Base-by-base conservation (phyloP, 2,888 invertebrate genomes). In the Poecilus cupreus region DNA sequence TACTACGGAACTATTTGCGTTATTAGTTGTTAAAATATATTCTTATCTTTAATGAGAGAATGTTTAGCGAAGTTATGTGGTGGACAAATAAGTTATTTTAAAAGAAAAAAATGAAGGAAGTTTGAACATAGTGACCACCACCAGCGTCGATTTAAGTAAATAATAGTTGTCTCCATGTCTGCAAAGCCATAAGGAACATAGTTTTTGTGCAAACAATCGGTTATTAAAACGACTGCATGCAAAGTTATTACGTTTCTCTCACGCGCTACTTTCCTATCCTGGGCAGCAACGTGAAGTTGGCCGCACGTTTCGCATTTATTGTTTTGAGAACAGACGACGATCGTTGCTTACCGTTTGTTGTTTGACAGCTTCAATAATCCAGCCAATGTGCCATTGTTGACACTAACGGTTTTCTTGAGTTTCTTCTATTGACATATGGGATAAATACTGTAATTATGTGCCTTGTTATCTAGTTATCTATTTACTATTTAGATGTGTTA, bases 171-270 rank as follows among this genome's bases (percentile, higher is more conserved):
- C 43, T 43, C 43, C 8, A 43, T 43, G 43, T 43, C 43, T 43
- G 43, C 43, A 13, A 32, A 32, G 32, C 6, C 32, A 32, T 32
- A 32, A 32, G 32, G 32, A 32, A 32, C 32, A 8, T 22, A 10
- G 22, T 54, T 60, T 68, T 32, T 16, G 18, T 5, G 37, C 64
- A 68, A 68, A 68, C 37, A 68, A 68, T 68, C 64, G 18, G 64
- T 68, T 68, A 68, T 68, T 68, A 79, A 68, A 70, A 54, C 32
- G 20, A 37, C 20, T 43, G 22, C 78, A 64, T 77, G 77, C 57
- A 60, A 60, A 77, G 43, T 77, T 78, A 78, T 78, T 60, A 64
- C 60, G 37, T 39, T 64, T 79, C 49, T 79, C 79, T 70, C 79
- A 79, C 79, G 79, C 37, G 79, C 79, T 51, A 79, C 79, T 79